Conservation (phyloP, 2,113 vertebrate species). For the Callithrix jacchus region DNA sequence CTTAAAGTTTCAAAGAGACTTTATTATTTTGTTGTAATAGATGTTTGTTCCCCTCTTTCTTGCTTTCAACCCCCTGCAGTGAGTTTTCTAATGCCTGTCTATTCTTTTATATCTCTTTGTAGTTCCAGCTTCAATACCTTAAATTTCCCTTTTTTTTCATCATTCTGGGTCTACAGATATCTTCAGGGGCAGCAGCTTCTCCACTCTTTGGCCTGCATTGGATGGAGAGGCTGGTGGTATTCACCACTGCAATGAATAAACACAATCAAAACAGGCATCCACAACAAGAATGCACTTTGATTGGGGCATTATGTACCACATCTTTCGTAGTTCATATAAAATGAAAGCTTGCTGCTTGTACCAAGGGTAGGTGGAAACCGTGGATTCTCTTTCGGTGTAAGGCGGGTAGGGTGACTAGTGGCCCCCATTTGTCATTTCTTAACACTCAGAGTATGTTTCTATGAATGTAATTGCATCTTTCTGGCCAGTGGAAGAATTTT, state of each 20-base stretch:
- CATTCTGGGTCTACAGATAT: neutral
- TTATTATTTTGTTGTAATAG: slow-evolving; percentile 88
- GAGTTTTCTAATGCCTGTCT: slow-evolving; percentile 78
- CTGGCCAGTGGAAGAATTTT: neutral
- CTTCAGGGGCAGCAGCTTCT: neutral
- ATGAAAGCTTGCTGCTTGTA: neutral
- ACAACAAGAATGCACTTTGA: neutral
- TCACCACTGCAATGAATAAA: neutral
- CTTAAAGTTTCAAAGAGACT: slow-evolving; percentile 87
- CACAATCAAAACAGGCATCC: neutral
- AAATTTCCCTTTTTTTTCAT: slow-evolving; percentile 70
- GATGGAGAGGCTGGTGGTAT: neutral
- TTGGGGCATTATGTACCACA: neutral
- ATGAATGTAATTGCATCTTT: neutral
- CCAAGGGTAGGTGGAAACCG: neutral
- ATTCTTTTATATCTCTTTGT: slow-evolving; percentile 78
- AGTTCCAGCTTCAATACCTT: slow-evolving; percentile 78
- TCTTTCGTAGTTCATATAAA: neutral
- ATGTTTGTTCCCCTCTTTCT: slow-evolving; percentile 82
- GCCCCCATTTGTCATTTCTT: neutral
- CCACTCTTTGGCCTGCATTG: neutral
- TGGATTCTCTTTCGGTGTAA: neutral
- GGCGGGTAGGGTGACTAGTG: neutral
- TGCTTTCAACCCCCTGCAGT: slow-evolving; percentile 76
- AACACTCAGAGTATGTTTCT: neutral